Conservation (phyloP, 2,113 vertebrate species). For the Kryptolebias marmoratus region DNA sequence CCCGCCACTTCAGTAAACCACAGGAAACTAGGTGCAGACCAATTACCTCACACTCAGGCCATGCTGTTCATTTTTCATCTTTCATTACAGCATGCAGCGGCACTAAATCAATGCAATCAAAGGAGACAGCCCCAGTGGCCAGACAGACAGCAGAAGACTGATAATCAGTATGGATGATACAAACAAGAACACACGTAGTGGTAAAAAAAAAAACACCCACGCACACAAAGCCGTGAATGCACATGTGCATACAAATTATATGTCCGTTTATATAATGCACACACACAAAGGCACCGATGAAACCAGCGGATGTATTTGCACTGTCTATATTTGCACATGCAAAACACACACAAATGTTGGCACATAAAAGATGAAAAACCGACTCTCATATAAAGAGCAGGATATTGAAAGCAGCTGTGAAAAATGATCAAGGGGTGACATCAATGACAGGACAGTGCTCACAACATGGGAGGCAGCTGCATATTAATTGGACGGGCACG, state of each 20-base stretch:
- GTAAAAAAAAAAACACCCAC: constrained; percentile 1
- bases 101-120: constrained; percentile 67
- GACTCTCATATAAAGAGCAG: constrained; percentile 68
- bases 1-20: constrained; percentile 21
- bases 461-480: constrained; percentile 67
- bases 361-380: constrained; percentile 70
- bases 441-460: constrained; percentile 67
- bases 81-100: constrained; percentile 52
- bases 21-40: constrained; percentile 42
- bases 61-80: constrained; percentile 54
- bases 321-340: constrained; percentile 62
- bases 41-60: constrained; percentile 54
- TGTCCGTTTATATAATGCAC: constrained; percentile 18
- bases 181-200: constrained; percentile 31
- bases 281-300: constrained; percentile 34
- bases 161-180: constrained; percentile 54
- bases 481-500: constrained; percentile 68
- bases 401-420: constrained; percentile 74
- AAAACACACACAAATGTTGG: constrained; percentile 45
- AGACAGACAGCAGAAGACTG: constrained; percentile 51
- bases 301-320: constrained; percentile 55
- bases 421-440: constrained; percentile 77
- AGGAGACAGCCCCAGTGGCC: constrained; percentile 55
- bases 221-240: background rate
- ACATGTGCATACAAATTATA: constrained; percentile 9